These are phyloP conservation scores for Oplegnathus fasciatus DNA, from an alignment of 2,113 vertebrate genomes.

Conservation along the genomic window DNA sequence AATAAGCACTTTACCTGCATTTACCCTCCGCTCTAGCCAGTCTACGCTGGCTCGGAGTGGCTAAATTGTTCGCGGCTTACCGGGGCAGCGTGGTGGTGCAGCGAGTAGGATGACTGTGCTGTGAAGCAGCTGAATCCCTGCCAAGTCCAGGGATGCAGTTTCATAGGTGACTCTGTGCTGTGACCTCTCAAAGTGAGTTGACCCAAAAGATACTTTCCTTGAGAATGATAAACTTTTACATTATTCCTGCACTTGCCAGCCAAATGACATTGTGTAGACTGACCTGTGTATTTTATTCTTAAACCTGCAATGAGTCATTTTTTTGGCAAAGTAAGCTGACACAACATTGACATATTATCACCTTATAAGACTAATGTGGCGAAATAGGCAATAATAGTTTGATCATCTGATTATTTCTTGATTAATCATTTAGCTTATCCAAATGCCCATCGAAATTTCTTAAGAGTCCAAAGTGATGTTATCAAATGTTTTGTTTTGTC, in stretches of 20 bases:
- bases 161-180: background rate
- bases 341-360: background rate
- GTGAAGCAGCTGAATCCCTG: background rate
- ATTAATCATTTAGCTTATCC: background rate
- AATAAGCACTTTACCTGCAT: conserved; percentile 19
- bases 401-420: background rate
- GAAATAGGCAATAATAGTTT: background rate
- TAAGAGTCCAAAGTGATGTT: background rate
- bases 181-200: background rate
- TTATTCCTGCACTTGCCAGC: background rate
- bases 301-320: background rate
- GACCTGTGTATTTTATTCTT: background rate
- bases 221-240: background rate
- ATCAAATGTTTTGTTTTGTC: too few relatives aligned
- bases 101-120: background rate
- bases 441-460: background rate
- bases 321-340: background rate
- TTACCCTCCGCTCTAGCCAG: conserved; percentile 27
- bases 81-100: background rate
- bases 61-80: background rate
- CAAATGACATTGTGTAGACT: background rate
- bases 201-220: background rate
- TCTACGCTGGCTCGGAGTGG: background rate
- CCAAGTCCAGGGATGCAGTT: background rate
- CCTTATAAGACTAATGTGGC: background rate